Evolutionary conservation across 2,113 vertebrate species (phyloP).

Genomic region (Rhabdomys dilectus): DNA sequence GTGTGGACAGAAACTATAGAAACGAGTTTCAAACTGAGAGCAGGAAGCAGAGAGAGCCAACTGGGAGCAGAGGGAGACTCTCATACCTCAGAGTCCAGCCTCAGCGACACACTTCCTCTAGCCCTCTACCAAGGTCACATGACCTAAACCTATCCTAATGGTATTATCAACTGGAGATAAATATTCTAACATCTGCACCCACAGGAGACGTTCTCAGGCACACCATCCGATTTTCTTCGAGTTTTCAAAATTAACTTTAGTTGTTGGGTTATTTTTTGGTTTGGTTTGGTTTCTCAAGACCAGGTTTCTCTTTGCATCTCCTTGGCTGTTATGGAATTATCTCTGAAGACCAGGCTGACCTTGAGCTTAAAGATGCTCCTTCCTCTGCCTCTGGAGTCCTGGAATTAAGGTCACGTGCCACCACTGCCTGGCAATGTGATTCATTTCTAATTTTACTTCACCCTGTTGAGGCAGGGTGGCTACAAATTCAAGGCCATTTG

Average conservation of each 20-base stretch:
- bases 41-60: neutral
- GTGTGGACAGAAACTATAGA: neutral
- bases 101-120: neutral
- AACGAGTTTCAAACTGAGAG: neutral
- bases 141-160: neutral
- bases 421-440: neutral
- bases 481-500: neutral
- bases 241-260: neutral
- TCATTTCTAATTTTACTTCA: neutral
- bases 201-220: neutral
- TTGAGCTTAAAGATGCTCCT: neutral
- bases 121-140: neutral
- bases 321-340: neutral
- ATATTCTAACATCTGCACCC: neutral
- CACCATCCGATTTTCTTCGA: neutral
- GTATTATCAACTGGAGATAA: neutral
- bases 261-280: neutral
- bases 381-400: neutral
- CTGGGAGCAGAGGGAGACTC: neutral
- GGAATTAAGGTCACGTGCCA: neutral
- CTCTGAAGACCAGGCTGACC: neutral
- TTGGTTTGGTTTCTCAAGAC: too few species aligned
- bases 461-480: neutral
- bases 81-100: neutral
- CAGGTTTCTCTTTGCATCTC: neutral